Base-by-base conservation (phyloP, 2,113 vertebrate genomes). In the Hemichromis elongatus region DNA sequence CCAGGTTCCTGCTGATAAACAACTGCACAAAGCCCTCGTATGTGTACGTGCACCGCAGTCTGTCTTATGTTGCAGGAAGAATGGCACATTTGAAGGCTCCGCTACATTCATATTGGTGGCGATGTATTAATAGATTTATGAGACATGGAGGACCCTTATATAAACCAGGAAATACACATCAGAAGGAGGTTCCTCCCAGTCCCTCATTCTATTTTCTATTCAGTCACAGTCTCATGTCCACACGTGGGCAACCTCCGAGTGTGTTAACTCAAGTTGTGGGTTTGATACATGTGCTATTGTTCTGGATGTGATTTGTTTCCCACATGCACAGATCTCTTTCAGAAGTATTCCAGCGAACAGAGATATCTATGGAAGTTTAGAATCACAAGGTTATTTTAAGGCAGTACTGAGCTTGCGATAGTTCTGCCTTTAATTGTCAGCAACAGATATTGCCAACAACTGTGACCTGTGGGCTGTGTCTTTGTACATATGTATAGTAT, bases 1-100 rank as follows among this genome's bases (percentile, higher is more conserved):
- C 37, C 55, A 9, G 84, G 88, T 95, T 95, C 94, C 94, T 95
- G 93, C 91, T 93, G 93, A 95, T 95, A 95, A 80, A 82, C 88
- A 54, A 77, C 82, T 19, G 59, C 90, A 90, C 90, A 89, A 84
- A 92, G 90, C 83, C 80, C 57, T 28, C 14, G 1, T 16, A 56
- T 85, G 90, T 83, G 87, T 88, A 86, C 83, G 93, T 94, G 92
- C 82, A 24, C 11, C 45, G 0, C 54, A 1, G 85, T 35, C 57
- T 83, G 79, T 61, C 61, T 77, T 77, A 86, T 73, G 66, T 21
- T 85, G 83, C 61, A 40, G 45, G 56, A 52, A 85, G 84, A 86
- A 55, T 6, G 56, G 26, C 35, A 66, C 73, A 61, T 85, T 84
- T 9, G 85, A 90, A 73, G 89, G 81, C 88, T 73, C 63, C 2